These are phyloP conservation scores for Acanthopleura granulata DNA, from an alignment of 2,888 invertebrate species.

Conservation along the genomic window DNA sequence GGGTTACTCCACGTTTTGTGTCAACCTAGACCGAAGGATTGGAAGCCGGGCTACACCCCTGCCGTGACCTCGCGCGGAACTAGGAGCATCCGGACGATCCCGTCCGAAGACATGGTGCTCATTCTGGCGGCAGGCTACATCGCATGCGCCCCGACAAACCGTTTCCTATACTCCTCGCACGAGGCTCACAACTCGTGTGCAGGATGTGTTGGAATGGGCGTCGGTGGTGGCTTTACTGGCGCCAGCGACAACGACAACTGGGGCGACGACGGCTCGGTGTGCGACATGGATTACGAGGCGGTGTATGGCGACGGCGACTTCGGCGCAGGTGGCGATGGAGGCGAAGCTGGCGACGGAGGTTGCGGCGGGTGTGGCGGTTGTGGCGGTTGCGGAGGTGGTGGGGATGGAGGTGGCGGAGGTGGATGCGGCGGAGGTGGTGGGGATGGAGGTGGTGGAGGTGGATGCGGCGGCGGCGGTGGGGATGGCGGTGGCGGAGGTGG, in stretches of 20 bases:
- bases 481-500: not conserved
- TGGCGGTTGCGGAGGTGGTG: conserved; percentile 38
- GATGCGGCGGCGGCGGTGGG: not conserved
- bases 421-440: conserved; percentile 40
- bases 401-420: conserved; percentile 39
- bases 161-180: conserved; percentile 49
- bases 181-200: conserved; percentile 50
- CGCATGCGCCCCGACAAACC: conserved; percentile 63
- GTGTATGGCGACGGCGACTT: conserved; percentile 42
- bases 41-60: conserved; percentile 43
- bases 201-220: conserved; percentile 11
- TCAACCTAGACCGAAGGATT: conserved; percentile 67
- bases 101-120: conserved; percentile 62
- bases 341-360: conserved; percentile 26
- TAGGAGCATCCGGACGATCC: conserved; percentile 45
- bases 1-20: conserved; percentile 72
- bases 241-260: not conserved
- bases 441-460: not conserved
- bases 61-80: conserved; percentile 30
- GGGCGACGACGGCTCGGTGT: conserved; percentile 8
- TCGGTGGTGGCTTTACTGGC: not conserved
- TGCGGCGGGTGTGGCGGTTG: conserved; percentile 41
- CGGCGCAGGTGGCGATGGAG: conserved; percentile 32
- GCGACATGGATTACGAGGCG: not conserved
- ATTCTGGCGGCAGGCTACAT: conserved; percentile 71